phyloP scores from a whole-genome alignment of 2,888 invertebrate genomes.

The Catocala nupta region DNA sequence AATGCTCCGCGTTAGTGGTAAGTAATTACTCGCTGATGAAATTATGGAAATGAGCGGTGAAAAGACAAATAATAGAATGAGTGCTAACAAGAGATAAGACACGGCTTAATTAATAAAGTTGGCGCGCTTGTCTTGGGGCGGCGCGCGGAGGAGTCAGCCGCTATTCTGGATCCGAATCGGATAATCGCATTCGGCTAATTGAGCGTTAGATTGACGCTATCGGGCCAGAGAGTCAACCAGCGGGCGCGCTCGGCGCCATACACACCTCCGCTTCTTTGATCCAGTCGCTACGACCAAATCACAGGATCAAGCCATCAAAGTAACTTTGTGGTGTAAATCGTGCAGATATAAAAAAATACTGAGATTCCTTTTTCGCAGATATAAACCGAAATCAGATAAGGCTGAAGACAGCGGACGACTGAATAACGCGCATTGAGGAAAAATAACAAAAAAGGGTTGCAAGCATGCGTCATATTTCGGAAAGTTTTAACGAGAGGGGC shows the following conservation, averaged over 20 bases:
- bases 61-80: slow-evolving; percentile 88
- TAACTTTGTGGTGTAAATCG: slow-evolving; percentile 53
- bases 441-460: slow-evolving; percentile 79
- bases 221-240: slow-evolving; percentile 68
- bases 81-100: slow-evolving; percentile 88
- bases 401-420: slow-evolving; percentile 64
- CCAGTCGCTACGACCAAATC: slow-evolving; percentile 71
- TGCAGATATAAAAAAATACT: slow-evolving; percentile 55
- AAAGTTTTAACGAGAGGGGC: slow-evolving; percentile 82
- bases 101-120: slow-evolving; percentile 88
- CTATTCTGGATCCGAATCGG: slow-evolving; percentile 82
- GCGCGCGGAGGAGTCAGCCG: slow-evolving; percentile 71
- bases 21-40: slow-evolving; percentile 85
- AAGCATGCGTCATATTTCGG: slow-evolving; percentile 76
- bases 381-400: slow-evolving; percentile 65
- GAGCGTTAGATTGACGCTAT: slow-evolving; percentile 87
- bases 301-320: slow-evolving; percentile 68
- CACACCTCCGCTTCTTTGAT: slow-evolving; percentile 57
- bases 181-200: slow-evolving; percentile 86
- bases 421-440: slow-evolving; percentile 65
- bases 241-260: slow-evolving; percentile 47
- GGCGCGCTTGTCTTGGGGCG: slow-evolving; percentile 81
- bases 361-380: slow-evolving; percentile 52
- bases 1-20: slow-evolving; percentile 80
- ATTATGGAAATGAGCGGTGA: slow-evolving; percentile 87